Percentiles rank a stretch among this genome's conserved stretches.
Conservation (phyloP, 1,140 invertebrate genomes). For the Papilio glaucus region DNA sequence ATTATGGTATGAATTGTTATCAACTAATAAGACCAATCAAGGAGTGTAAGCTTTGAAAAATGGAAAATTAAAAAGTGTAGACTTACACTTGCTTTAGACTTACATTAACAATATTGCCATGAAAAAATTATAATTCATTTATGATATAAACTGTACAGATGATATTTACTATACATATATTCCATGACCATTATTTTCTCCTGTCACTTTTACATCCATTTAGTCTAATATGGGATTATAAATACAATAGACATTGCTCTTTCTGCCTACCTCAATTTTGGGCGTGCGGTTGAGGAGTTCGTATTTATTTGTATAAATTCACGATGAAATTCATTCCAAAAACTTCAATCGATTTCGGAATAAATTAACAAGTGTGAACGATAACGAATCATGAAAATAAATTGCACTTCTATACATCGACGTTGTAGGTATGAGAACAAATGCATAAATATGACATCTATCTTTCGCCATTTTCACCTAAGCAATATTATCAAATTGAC, state of each 20-base stretch:
- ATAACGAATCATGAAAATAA: constrained; percentile 9
- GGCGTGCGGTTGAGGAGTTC: background rate
- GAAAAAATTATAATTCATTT: no score
- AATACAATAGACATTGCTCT: background rate
- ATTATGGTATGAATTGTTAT: no score
- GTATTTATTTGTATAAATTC: background rate
- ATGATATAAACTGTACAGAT: no score
- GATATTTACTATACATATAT: no score
- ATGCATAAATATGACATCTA: constrained; percentile 63
- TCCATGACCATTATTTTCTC: background rate
- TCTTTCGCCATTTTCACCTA: constrained; percentile 68
- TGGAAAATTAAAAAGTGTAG: no score
- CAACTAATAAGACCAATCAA: no score
- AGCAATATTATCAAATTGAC: constrained; percentile 21
- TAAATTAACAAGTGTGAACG: background rate
- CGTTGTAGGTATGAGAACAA: constrained; percentile 38
- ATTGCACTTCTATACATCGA: background rate
- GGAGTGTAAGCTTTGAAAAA: no score
- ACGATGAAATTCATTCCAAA: background rate
- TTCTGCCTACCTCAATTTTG: background rate
- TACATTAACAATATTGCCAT: no score
- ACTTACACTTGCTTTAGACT: no score
- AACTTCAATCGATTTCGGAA: background rate
- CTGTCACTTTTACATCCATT: background rate
- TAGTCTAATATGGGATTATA: background rate